Evolutionary conservation across 2,797 vertebrate species (phyloP), one percentile per base, ranked within the genome.

Genomic region (Sebastes elongatus): DNA sequence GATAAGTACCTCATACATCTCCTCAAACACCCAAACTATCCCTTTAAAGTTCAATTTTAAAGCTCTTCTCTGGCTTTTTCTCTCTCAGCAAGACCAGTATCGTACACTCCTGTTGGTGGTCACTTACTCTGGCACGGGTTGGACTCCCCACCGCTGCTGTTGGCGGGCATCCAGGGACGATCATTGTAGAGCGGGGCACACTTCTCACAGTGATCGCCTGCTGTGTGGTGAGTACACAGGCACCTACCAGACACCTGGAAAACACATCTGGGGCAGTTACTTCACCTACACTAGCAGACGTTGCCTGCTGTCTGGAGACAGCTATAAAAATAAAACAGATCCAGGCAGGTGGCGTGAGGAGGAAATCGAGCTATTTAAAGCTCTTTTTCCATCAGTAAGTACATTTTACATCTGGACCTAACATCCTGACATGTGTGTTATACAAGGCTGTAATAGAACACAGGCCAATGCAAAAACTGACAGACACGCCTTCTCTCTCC

Each of bases 81-180:
- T 35, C 20, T 32, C 2, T 49, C 71, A 62, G 64, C n/a, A 23
- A n/a, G 11, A 10, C 32, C 18, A 52, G 7, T 32, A 7, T 25
- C 4, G 8, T 57, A 22, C 53, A 0, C 4, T 57, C 10, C 20
- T 25, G 20, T 16, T 70, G 38, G 23, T 49, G 60, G n/a, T 76
- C 69, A 92, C 96, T 95, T 90, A 97, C 97, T 97, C 95, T 92
- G 96, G 89, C 97, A 98, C 11, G 96, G 92, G 75, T 97, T 97
- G 3, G 97, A 92, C 23, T 93, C 95, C 27, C 96, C 95, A 0
- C 96, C 97, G 94, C 95, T 98, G 78, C 97, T 96, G 35, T 97
- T 96, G 87, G 96, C 97, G 0, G 97, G 95, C 68, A 94, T 96
- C 97, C 97, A 98, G 46, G 95, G 95, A 55, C 86, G 95, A 74